Conservation (phyloP, 2,113 vertebrate species). For the Myiozetetes cayanensis region DNA sequence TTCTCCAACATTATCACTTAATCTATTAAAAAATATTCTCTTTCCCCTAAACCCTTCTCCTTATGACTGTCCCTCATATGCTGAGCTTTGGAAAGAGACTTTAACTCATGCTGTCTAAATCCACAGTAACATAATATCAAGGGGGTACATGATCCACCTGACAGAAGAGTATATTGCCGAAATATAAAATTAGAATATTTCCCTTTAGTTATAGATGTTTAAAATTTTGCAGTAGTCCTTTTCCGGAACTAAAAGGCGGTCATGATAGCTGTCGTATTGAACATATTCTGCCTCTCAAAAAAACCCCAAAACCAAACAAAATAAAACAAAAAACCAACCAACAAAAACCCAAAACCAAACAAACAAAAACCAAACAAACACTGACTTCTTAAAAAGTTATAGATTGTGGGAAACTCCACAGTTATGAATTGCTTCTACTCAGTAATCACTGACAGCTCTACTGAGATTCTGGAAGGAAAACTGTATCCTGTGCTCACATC, state of each 20-base stretch:
- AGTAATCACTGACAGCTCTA: background rate
- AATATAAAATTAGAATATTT: background rate
- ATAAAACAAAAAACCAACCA: background rate
- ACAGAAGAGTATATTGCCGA: background rate
- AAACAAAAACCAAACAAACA: background rate
- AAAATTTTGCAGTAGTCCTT: background rate
- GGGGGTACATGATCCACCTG: background rate
- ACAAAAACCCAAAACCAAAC: too few species aligned
- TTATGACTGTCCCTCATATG: background rate
- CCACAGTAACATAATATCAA: background rate
- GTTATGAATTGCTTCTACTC: background rate
- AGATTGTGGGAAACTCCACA: background rate
- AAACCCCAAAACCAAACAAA: background rate
- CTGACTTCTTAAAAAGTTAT: background rate
- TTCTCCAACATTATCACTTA: background rate
- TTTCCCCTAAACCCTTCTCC: background rate
- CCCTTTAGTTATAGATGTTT: background rate
- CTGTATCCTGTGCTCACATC: background rate
- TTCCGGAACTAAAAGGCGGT: background rate
- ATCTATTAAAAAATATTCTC: background rate
- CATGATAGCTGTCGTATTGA: background rate
- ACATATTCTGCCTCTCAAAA: background rate
- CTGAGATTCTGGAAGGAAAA: background rate
- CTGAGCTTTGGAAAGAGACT: background rate
- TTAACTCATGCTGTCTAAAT: accelerated